A percentile compares a stretch with the other conserved stretches of the same genome.
Conservation (phyloP, 2,797 vertebrate species). For the Xenopus petersii region DNA sequence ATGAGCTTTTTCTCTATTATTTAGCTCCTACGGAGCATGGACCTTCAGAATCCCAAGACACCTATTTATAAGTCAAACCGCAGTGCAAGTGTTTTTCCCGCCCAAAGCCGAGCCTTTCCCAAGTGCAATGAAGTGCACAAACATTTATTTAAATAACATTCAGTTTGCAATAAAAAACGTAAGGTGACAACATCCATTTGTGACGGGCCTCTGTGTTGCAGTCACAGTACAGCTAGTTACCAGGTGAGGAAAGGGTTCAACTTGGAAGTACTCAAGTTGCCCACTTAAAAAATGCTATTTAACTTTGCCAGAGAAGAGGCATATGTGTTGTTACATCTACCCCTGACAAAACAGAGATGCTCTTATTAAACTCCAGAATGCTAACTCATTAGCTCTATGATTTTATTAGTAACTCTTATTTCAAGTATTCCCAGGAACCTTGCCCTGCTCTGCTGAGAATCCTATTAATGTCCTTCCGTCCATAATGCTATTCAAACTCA, state of each 20-base stretch:
- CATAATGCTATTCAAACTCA: slow-evolving; percentile 50
- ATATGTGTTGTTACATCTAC: slow-evolving; percentile 19
- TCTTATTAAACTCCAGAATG: slow-evolving; percentile 38
- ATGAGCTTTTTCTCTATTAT: neutral
- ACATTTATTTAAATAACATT: neutral
- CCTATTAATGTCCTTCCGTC: slow-evolving; percentile 49
- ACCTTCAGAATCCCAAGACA: neutral
- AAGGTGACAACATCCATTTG: neutral
- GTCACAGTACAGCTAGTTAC: neutral
- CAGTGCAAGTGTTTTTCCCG: neutral
- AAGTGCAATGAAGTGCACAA: neutral
- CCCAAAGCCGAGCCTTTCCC: neutral
- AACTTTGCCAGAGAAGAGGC: slow-evolving; percentile 13
- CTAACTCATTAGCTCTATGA: slow-evolving; percentile 40
- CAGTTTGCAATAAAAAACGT: neutral
- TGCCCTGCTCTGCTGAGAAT: slow-evolving; percentile 46
- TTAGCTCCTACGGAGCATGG: too few relatives aligned
- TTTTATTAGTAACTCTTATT: slow-evolving; percentile 49
- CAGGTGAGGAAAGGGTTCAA: slow-evolving; percentile 7
- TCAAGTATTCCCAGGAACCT: slow-evolving; percentile 48
- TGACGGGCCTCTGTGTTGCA: neutral
- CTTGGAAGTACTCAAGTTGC: neutral
- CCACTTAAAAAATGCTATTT: slow-evolving; percentile 11
- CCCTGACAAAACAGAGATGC: slow-evolving; percentile 13
- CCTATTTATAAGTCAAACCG: neutral